phyloP scores from a whole-genome alignment of 1,140 invertebrate genomes.

The Penaeus japonicus region DNA sequence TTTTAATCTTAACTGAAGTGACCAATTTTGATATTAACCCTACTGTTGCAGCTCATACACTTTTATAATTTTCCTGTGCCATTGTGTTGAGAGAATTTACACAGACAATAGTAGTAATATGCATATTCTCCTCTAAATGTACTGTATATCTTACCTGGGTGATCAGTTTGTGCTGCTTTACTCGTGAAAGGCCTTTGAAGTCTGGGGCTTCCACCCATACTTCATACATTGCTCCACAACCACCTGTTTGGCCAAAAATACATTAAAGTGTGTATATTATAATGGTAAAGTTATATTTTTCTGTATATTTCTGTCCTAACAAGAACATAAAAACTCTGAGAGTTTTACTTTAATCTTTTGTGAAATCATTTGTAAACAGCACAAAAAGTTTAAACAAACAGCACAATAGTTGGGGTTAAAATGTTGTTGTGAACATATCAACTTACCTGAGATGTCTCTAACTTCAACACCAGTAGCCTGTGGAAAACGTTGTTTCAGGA shows the following conservation, averaged over 20 bases:
- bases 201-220: slow-evolving; percentile 78
- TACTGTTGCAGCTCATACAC: no score
- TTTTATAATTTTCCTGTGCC: no score
- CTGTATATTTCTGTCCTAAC: background rate
- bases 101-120: background rate
- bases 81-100: no score
- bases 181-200: slow-evolving; percentile 77
- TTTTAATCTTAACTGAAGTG: no score
- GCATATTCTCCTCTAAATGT: slow-evolving; percentile 53
- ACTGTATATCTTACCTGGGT: slow-evolving; percentile 70
- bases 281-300: background rate
- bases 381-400: background rate
- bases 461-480: slow-evolving; percentile 52
- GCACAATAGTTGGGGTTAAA: background rate
- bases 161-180: slow-evolving; percentile 83
- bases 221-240: slow-evolving; percentile 90
- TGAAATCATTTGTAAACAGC: no score
- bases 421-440: background rate
- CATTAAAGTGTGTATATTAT: background rate
- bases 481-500: slow-evolving; percentile 45
- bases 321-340: no score
- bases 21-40: no score
- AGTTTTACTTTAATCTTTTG: no score
- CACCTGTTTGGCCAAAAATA: slow-evolving; percentile 67
- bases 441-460: slow-evolving; percentile 53